phyloP scores from a whole-genome alignment of 2,888 invertebrate genomes.

The Sialis fuliginosa region DNA sequence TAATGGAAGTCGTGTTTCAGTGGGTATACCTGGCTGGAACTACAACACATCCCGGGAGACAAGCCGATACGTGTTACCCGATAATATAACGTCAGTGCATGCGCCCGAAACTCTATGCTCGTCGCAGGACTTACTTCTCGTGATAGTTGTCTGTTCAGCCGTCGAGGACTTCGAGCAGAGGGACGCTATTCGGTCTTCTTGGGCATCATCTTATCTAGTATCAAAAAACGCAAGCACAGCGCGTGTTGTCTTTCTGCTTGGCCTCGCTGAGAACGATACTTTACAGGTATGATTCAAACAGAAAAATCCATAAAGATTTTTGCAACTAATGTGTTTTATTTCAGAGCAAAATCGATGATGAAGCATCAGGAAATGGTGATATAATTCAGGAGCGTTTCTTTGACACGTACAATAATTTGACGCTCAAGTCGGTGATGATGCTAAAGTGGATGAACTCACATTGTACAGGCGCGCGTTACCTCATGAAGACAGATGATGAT shows the following conservation, averaged over 20 bases:
- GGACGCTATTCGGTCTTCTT: slow-evolving; percentile 48
- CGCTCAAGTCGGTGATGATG: slow-evolving; percentile 70
- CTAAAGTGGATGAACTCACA: slow-evolving; percentile 60
- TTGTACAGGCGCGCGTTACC: slow-evolving; percentile 39
- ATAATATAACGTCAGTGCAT: slow-evolving; percentile 46
- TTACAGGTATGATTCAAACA: slow-evolving; percentile 24
- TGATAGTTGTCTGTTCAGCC: slow-evolving; percentile 61
- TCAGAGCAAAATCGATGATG: slow-evolving; percentile 43
- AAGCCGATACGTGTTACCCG: slow-evolving; percentile 50
- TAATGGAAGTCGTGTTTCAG: no score
- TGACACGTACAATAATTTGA: slow-evolving; percentile 75
- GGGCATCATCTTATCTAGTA: slow-evolving; percentile 33
- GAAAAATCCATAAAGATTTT: background rate
- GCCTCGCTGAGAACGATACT: slow-evolving; percentile 34
- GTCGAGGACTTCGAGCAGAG: slow-evolving; percentile 48
- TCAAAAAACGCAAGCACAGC: slow-evolving; percentile 15
- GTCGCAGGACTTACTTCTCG: slow-evolving; percentile 31
- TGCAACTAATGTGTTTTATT: slow-evolving; percentile 13
- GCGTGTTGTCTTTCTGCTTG: slow-evolving; percentile 38
- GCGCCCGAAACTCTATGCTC: slow-evolving; percentile 37
- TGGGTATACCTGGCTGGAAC: slow-evolving; percentile 49
- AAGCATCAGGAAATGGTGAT: slow-evolving; percentile 50
- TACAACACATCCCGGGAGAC: slow-evolving; percentile 54
- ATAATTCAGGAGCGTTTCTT: slow-evolving; percentile 68
- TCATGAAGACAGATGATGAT: slow-evolving; percentile 77